Evolutionary conservation across 1,140 invertebrate species (phyloP).

Genomic region (Aphaenogaster ashmeadi): DNA sequence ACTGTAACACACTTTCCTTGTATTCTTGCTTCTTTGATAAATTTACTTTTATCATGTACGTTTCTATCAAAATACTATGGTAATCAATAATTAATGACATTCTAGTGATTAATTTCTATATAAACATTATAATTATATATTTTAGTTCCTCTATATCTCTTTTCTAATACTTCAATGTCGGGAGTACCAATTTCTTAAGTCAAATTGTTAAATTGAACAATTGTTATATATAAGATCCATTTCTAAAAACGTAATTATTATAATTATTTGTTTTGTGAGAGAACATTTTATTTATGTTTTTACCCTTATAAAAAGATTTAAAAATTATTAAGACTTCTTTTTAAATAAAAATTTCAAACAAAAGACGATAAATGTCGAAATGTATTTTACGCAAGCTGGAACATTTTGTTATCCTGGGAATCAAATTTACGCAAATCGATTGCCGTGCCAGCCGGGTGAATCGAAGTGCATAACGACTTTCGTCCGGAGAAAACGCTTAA

Average conservation of each 20-base stretch:
- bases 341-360: neutral
- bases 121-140: neutral
- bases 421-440: slow-evolving; percentile 56
- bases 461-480: slow-evolving; percentile 55
- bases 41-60: neutral
- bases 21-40: neutral
- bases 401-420: neutral
- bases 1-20: neutral
- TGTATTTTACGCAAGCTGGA: neutral
- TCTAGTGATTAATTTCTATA: neutral
- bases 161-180: neutral
- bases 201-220: neutral
- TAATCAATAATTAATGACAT: neutral
- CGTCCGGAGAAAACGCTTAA: slow-evolving; percentile 52
- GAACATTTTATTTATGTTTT: neutral
- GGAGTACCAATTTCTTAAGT: neutral
- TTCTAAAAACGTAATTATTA: neutral
- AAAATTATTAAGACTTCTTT: neutral
- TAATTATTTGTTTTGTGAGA: neutral
- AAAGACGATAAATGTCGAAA: slow-evolving; percentile 31
- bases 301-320: neutral
- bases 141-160: neutral
- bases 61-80: neutral
- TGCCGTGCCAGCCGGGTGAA: neutral
- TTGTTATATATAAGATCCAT: neutral